These are phyloP conservation scores for Halyomorpha halys DNA, from an alignment of 1,140 invertebrate species.

Conservation along the genomic window DNA sequence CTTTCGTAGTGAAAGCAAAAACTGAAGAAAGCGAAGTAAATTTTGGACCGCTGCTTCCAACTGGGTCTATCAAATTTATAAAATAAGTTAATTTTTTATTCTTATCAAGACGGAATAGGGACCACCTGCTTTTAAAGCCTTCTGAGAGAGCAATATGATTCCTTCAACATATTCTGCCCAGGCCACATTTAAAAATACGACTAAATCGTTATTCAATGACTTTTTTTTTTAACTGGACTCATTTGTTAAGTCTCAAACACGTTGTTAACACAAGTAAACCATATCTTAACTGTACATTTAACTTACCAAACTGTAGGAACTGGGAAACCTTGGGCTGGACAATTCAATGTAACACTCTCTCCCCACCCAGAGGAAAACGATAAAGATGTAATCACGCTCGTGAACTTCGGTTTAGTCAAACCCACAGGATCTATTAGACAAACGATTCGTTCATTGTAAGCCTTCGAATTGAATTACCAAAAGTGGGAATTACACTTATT, in stretches of 20 bases:
- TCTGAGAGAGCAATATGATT: too few species aligned
- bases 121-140: too few species aligned
- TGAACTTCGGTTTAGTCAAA: conserved; percentile 43
- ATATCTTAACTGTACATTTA: neutral
- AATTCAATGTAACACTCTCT: conserved; percentile 46
- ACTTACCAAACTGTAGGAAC: conserved; percentile 56
- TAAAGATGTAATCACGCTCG: conserved; percentile 39
- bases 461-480: too few species aligned
- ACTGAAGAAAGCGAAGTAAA: conserved; percentile 34
- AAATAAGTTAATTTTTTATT: too few species aligned
- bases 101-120: too few species aligned
- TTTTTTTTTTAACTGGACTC: too few species aligned
- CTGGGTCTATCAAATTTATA: conserved; percentile 20
- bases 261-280: too few species aligned
- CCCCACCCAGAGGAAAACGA: conserved; percentile 31
- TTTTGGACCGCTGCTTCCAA: conserved; percentile 44
- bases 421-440: conserved; percentile 41
- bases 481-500: too few species aligned
- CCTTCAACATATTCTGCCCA: too few species aligned
- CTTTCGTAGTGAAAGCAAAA: conserved; percentile 20
- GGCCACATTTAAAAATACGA: too few species aligned
- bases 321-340: conserved; percentile 57
- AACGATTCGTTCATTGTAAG: neutral
- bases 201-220: too few species aligned
- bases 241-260: too few species aligned